Evolutionary conservation across 2,797 vertebrate species (phyloP), one percentile per base, ranked within the genome.

Genomic region (Orestias chungarensis): DNA sequence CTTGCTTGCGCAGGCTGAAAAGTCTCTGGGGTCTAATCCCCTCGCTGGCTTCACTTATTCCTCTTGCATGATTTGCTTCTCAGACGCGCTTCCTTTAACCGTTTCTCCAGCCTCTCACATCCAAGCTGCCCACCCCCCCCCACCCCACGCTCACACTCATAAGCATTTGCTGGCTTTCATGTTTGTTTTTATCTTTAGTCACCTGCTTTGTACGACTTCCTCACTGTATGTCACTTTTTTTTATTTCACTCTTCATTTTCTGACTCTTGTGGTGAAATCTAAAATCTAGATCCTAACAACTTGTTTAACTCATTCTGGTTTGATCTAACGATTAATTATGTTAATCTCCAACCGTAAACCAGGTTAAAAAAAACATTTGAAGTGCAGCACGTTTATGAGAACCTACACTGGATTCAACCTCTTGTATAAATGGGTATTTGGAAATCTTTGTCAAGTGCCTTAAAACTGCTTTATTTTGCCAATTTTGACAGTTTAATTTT

Each of bases 1-100:
- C 47, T 23, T 71, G 70, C 78, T 81, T 81, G 69, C n/a, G 70
- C 35, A 44, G n/a, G 38, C 67, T 78, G 42, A 43, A 68, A 47
- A 64, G 52, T 70, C 50, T 23, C 67, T 2, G 46, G 20, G 70
- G 17, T 70, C 52, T 59, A 42, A 18, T 47, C 27, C 46, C 25
- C 66, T 57, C 11, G 29, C 74, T 83, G 68, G 73, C 74, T 76
- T 66, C 20, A 74, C 46, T 79, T 64, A 12, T 71, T 29, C 38
- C 10, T 82, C 85, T 80, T 89, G 91, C 92, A 91, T 88, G 79
- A 84, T 82, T 91, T 82, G 83, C 55, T 44, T 6, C 25, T 59
- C 29, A 67, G 47, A 27, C 74, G 64, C 64, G 64, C 29, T 29
- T 80, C 46, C 75, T 52, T 31, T 65, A 59, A 62, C n/a, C 20